These are phyloP conservation scores for Psittacula echo DNA, from an alignment of 2,797 vertebrate genomes.

Conservation along the genomic window DNA sequence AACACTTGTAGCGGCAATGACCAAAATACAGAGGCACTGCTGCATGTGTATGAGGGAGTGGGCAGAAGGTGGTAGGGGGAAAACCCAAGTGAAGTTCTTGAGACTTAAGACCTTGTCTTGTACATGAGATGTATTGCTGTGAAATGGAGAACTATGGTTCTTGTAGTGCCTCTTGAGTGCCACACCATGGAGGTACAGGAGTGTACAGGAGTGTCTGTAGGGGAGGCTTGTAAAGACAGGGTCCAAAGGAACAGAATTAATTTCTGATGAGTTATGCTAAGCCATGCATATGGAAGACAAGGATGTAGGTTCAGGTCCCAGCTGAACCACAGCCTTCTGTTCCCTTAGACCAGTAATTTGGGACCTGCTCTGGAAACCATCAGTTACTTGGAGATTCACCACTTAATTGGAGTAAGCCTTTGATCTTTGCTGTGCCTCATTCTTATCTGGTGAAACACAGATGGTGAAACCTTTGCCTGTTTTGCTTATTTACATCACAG, in stretches of 20 bases:
- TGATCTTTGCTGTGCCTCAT: background rate
- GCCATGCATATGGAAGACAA: background rate
- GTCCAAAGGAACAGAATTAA: background rate
- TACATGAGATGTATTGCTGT: background rate
- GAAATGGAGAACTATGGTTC: rapidly evolving
- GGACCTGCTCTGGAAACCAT: background rate
- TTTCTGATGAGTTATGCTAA: background rate
- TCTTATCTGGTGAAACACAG: background rate
- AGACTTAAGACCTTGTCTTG: background rate
- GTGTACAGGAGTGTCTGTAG: rapidly evolving
- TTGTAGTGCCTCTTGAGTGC: background rate
- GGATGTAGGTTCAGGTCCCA: background rate
- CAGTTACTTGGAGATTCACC: background rate
- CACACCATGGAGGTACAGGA: background rate
- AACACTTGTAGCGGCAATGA: background rate
- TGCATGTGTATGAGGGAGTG: background rate
- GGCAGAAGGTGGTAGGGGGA: background rate
- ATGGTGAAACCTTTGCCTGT: background rate
- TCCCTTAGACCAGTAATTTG: background rate
- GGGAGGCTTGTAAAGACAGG: background rate
- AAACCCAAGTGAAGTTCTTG: background rate
- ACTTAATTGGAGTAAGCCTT: background rate
- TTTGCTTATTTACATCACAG: background rate
- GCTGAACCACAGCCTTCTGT: background rate
- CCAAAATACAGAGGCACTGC: rapidly evolving